These are phyloP conservation scores for Aelia acuminata DNA, from an alignment of 2,888 invertebrate species.

Conservation along the genomic window DNA sequence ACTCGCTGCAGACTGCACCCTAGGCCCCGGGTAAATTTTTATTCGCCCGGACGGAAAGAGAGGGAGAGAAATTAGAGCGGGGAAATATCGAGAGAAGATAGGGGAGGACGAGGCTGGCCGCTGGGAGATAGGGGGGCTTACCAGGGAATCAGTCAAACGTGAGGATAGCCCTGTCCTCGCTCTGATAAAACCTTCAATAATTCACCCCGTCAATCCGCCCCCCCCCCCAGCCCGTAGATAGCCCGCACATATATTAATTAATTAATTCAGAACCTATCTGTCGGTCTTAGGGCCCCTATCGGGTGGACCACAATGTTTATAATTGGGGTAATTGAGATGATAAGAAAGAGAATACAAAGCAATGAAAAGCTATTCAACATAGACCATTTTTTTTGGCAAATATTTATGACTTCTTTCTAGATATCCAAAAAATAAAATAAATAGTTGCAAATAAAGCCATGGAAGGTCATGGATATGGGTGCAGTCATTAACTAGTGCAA, in stretches of 20 bases:
- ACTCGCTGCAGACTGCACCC: background rate
- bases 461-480: too few species aligned
- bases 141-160: constrained; percentile 39
- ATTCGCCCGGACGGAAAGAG: constrained; percentile 19
- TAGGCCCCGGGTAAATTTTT: background rate
- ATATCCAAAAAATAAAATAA: too few species aligned
- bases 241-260: constrained; percentile 36
- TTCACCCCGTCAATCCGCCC: constrained; percentile 26
- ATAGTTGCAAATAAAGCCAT: too few species aligned
- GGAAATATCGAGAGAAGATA: constrained; percentile 41
- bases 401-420: too few species aligned
- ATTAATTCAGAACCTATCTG: constrained; percentile 22
- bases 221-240: background rate
- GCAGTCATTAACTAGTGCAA: too few species aligned
- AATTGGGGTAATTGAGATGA: too few species aligned
- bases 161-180: constrained; percentile 19
- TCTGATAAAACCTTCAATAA: constrained; percentile 48
- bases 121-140: constrained; percentile 7
- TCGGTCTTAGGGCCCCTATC: background rate
- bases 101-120: constrained; percentile 31
- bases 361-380: too few species aligned
- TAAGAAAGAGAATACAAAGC: too few species aligned
- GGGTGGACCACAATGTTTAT: background rate
- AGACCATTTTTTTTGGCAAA: too few species aligned
- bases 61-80: constrained; percentile 26